phyloP scores from a whole-genome alignment of 2,888 invertebrate genomes.

The Aphidius colemani region DNA sequence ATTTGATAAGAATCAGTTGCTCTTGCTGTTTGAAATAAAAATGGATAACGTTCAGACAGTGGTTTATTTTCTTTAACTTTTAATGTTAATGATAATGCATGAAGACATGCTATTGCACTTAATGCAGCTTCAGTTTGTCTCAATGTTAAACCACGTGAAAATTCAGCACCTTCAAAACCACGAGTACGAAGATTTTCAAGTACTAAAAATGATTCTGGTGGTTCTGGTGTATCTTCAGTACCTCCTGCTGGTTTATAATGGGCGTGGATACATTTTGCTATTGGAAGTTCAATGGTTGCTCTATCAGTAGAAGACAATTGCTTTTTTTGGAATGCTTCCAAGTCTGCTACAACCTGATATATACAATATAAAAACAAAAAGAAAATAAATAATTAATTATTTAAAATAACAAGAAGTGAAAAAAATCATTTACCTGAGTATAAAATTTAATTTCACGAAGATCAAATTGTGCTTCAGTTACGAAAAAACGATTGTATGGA shows the following conservation, averaged over 20 bases:
- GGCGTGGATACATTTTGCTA: slow-evolving; percentile 74
- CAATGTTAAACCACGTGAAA: slow-evolving; percentile 70
- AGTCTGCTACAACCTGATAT: slow-evolving; percentile 72
- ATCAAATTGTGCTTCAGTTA: slow-evolving; percentile 82
- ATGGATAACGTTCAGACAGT: slow-evolving; percentile 66
- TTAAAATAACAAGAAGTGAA: background rate
- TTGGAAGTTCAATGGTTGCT: slow-evolving; percentile 64
- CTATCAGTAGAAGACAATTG: slow-evolving; percentile 54
- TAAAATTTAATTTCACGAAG: slow-evolving; percentile 82
- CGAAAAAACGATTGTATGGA: slow-evolving; percentile 79
- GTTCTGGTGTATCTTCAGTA: slow-evolving; percentile 57
- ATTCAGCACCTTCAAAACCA: slow-evolving; percentile 71
- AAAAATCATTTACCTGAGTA: slow-evolving; percentile 67
- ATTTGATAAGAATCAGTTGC: slow-evolving; percentile 82
- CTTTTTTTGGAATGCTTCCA: slow-evolving; percentile 67
- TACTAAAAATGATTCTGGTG: slow-evolving; percentile 72
- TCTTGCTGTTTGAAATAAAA: slow-evolving; percentile 77
- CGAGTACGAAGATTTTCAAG: slow-evolving; percentile 74
- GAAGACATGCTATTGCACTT: slow-evolving; percentile 73
- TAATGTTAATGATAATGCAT: slow-evolving; percentile 72
- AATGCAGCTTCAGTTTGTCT: slow-evolving; percentile 73
- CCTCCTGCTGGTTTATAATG: slow-evolving; percentile 64
- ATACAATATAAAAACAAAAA: slow-evolving; percentile 24
- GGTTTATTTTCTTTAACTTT: slow-evolving; percentile 64
- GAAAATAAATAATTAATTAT: background rate